phyloP scores from a whole-genome alignment of 2,113 vertebrate species.

The Antechinus stuartii region DNA sequence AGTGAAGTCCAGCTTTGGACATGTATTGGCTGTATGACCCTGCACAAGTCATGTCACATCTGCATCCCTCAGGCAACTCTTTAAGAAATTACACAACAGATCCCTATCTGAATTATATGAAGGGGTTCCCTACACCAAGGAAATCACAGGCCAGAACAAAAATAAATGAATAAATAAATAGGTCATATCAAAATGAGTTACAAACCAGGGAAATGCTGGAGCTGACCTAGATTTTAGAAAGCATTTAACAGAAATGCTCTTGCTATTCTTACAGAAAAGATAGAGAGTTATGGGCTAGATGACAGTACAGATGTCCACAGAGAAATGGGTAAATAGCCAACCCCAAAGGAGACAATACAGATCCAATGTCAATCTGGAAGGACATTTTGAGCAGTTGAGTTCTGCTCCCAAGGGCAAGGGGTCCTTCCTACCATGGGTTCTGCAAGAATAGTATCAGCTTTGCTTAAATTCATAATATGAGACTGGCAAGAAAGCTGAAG shows the following conservation, averaged over 20 bases:
- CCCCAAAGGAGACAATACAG: neutral
- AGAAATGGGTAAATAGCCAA: neutral
- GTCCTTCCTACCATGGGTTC: neutral
- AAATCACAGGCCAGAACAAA: no score
- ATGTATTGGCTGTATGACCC: no score
- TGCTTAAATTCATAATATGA: neutral
- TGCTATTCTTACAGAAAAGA: neutral
- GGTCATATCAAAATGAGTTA: no score
- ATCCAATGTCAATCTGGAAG: neutral
- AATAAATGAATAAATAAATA: no score
- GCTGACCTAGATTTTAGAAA: neutral
- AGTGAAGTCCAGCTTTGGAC: no score
- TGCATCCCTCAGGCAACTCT: no score
- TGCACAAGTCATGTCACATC: no score
- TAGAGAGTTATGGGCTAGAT: neutral
- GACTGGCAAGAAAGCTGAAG: neutral
- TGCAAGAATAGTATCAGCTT: neutral
- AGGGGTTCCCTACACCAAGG: no score
- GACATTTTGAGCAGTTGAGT: neutral
- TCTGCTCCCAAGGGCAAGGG: neutral
- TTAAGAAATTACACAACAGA: no score
- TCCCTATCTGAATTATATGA: no score
- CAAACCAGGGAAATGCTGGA: no score
- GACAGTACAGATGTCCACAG: neutral
- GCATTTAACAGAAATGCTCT: neutral